Conservation (phyloP, 2,888 invertebrate species). For the Elysia crispata region DNA sequence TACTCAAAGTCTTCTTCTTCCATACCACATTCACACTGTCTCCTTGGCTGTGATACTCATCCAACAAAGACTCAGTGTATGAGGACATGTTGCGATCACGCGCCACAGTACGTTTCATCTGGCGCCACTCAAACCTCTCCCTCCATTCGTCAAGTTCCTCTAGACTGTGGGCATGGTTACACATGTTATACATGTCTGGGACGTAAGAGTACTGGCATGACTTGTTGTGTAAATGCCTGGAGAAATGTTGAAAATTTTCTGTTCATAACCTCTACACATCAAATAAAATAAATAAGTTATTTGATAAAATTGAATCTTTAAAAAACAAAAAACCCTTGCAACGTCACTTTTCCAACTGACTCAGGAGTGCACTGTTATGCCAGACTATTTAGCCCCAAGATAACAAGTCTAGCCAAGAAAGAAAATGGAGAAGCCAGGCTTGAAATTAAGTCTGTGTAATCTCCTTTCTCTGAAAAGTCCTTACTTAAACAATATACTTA, state of each 20-base stretch:
- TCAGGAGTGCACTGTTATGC: too few relatives aligned
- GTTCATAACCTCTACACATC: neutral
- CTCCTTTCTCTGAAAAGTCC: too few relatives aligned
- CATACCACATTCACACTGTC: conserved; percentile 68
- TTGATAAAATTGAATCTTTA: too few relatives aligned
- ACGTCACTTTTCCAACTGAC: too few relatives aligned
- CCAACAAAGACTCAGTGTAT: conserved; percentile 71
- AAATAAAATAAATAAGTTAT: too few relatives aligned
- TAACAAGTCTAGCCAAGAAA: too few relatives aligned
- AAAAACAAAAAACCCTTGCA: too few relatives aligned
- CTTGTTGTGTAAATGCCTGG: conserved; percentile 60
- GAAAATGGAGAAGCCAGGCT: too few relatives aligned
- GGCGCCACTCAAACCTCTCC: conserved; percentile 72
- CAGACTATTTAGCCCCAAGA: too few relatives aligned
- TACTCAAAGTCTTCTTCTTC: too few relatives aligned
- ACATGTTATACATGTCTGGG: conserved; percentile 73
- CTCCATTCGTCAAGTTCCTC: conserved; percentile 76
- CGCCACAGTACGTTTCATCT: conserved; percentile 73
- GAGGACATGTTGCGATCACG: conserved; percentile 71
- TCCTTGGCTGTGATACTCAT: conserved; percentile 66
- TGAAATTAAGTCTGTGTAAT: too few relatives aligned
- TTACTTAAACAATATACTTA: too few relatives aligned
- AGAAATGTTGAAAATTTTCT: conserved; percentile 2
- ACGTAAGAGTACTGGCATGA: conserved; percentile 70
- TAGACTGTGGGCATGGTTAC: conserved; percentile 71